Base-by-base conservation (phyloP, 1,140 invertebrate species). In the Drosophila paulistorum region DNA sequence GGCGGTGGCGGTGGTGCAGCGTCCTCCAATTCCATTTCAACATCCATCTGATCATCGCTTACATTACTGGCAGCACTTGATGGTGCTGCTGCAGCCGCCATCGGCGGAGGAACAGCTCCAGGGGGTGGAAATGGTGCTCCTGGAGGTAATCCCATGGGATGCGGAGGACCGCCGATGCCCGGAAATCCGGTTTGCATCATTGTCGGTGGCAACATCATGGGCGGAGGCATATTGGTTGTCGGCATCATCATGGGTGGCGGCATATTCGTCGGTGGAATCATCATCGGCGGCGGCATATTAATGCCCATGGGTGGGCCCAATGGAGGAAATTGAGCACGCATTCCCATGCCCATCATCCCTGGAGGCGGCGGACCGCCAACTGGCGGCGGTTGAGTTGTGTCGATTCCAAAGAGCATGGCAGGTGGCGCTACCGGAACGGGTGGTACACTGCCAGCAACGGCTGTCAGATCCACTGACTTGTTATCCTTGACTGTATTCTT, bases 371-470 rank as follows among this genome's bases (percentile, higher is more conserved):
- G 79, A 7, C 79, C 84, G 91, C 93, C 94, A 9, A 89, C 90
- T 20, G 95, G 94, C 11, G 95, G 93, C 33, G 95, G 94, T 91
- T 95, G 94, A 80, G 94, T 95, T 26, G 94, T 95, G 73, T 95
- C 95, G 20, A 95, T 93, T 55, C 91, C 83, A 60, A 91, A 91
- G 14, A 91, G 89, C 85, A 93, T 75, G 65, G 84, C 84, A 3
- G 77, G 70, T 2, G 81, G 85, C 13, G 81, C 89, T 1, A 82
- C 74, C 4, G 87, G 57, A 17, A n/a, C 67, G 13, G 60, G 66
- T 41, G 63, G 64, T 11, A 72, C 7, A 41, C 72, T 48, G 1
- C 75, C 63, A 6, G 59, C 57, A 2, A 59, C 1, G 0, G 51
- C 41, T 11, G 54, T 23, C 45, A 51, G 45, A 51, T 51, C 45